A percentile compares a stretch with the other conserved stretches of the same genome.
These are phyloP conservation scores for Drosophila nigrodunni DNA, from an alignment of 1,140 invertebrate species.

Conservation along the genomic window DNA sequence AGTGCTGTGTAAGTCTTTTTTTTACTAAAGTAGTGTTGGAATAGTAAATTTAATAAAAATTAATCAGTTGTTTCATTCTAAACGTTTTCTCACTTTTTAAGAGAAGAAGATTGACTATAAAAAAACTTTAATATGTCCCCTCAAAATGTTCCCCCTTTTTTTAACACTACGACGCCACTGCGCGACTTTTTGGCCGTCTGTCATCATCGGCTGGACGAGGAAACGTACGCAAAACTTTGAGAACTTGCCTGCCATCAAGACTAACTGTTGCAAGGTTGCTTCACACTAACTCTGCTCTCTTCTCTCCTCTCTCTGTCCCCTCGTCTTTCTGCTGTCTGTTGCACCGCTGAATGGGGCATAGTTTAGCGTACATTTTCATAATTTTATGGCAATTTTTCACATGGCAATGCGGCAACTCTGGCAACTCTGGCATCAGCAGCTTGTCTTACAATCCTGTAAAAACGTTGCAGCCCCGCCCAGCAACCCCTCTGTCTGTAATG, in stretches of 20 bases:
- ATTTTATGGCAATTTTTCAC: constrained; percentile 82
- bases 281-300: neutral
- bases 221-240: constrained; percentile 31
- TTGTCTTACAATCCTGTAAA: constrained; percentile 40
- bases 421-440: constrained; percentile 26
- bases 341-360: constrained; percentile 36
- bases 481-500: neutral
- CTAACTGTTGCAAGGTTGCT: constrained; percentile 21
- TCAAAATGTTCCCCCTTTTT: neutral
- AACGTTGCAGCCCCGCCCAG: neutral
- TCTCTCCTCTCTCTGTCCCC: neutral
- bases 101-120: too few species aligned
- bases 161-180: constrained; percentile 4
- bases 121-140: neutral
- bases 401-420: constrained; percentile 49
- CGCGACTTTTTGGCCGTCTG: constrained; percentile 14
- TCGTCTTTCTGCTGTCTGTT: neutral
- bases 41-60: too few species aligned
- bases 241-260: constrained; percentile 19
- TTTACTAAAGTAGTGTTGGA: too few species aligned
- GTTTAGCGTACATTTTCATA: constrained; percentile 79
- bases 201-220: constrained; percentile 15
- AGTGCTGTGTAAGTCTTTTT: too few species aligned
- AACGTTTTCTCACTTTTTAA: too few species aligned
- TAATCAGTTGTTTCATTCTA: too few species aligned